Evolutionary conservation across 2,113 vertebrate genomes (phyloP).

Genomic region (Psilopogon haemacephalus): DNA sequence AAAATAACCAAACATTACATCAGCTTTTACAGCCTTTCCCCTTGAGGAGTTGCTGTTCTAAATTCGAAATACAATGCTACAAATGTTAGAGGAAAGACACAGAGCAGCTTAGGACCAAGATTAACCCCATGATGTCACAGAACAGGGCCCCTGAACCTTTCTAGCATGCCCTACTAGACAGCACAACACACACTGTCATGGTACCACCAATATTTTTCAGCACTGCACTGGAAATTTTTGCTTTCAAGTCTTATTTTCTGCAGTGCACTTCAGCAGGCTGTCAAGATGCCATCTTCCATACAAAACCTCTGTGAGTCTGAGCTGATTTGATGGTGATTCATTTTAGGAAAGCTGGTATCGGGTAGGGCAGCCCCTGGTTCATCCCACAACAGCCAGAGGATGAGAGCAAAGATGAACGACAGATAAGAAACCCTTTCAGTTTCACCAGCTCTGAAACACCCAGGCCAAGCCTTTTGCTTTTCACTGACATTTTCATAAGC

Average conservation of each 20-base stretch:
- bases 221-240: neutral
- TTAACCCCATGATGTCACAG: neutral
- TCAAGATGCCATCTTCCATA: neutral
- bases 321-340: neutral
- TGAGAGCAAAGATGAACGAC: neutral
- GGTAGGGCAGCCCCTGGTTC: neutral
- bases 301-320: neutral
- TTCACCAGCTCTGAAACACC: neutral
- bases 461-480: neutral
- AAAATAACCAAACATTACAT: conserved; percentile 1
- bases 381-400: neutral
- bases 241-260: neutral
- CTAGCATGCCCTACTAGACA: neutral
- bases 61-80: neutral
- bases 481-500: neutral
- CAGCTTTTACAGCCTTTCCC: neutral
- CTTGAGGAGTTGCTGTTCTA: neutral
- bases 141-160: neutral
- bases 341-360: neutral
- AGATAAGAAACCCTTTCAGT: neutral
- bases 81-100: neutral
- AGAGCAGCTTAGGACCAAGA: neutral
- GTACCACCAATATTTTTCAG: neutral
- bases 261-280: neutral
- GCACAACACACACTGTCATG: neutral